Conservation (phyloP, 2,888 invertebrate genomes). For the Zaprionus bogoriensis region DNA sequence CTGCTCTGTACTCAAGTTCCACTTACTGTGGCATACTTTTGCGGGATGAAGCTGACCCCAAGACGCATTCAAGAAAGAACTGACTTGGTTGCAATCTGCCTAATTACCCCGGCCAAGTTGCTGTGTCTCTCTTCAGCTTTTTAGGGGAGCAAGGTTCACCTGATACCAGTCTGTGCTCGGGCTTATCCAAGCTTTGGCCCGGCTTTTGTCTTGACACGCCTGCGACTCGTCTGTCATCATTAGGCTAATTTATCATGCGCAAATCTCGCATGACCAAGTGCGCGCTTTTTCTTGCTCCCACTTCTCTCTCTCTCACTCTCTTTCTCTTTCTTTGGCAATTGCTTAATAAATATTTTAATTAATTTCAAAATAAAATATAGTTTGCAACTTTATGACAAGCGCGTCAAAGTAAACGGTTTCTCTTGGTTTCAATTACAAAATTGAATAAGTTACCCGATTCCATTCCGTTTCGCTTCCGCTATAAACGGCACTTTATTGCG, state of each 20-base stretch:
- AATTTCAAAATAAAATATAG: constrained; percentile 51
- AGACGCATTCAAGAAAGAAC: background rate
- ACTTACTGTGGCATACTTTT: constrained; percentile 34
- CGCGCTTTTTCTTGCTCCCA: constrained; percentile 14
- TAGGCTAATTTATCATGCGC: constrained; percentile 72
- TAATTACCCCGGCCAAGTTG: background rate
- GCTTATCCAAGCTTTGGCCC: constrained; percentile 23
- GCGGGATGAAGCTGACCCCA: background rate
- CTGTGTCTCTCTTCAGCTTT: background rate
- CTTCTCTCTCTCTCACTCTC: constrained; percentile 3
- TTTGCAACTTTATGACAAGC: constrained; percentile 53
- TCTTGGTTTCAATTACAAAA: constrained; percentile 68
- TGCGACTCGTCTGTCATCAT: constrained; percentile 65
- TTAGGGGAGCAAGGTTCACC: constrained; percentile 24
- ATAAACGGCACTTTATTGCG: constrained; percentile 59
- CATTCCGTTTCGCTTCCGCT: no score
- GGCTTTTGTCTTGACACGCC: constrained; percentile 64
- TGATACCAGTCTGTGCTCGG: constrained; percentile 26
- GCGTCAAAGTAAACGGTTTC: constrained; percentile 31
- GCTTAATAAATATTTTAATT: constrained; percentile 68
- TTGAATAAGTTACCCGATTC: constrained; percentile 58
- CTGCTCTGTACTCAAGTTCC: no score
- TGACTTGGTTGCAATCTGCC: background rate
- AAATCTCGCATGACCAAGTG: constrained; percentile 56
- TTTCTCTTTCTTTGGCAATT: constrained; percentile 31